Evolutionary conservation across 2,888 invertebrate genomes (phyloP), one percentile per base, ranked within the genome.

Genomic region (Leptogaster cylindrica): DNA sequence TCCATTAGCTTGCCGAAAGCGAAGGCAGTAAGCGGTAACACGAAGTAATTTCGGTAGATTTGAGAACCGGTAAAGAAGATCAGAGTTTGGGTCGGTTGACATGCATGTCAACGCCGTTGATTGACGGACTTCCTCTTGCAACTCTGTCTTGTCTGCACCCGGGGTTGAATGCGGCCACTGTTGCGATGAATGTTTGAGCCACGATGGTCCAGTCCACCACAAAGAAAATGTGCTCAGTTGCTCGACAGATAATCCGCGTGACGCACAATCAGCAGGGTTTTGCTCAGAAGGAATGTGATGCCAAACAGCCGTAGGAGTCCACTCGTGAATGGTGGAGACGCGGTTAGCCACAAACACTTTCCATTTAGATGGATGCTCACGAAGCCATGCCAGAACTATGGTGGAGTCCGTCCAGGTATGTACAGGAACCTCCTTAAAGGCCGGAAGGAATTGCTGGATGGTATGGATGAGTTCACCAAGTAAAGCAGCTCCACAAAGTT

Each of bases 131-230:
- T n/a, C n/a, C n/a, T n/a, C n/a, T n/a, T n/a, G n/a, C n/a, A n/a
- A n/a, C n/a, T n/a, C n/a, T n/a, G n/a, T n/a, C n/a, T n/a, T n/a
- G n/a, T n/a, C n/a, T n/a, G n/a, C n/a, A n/a, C n/a, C n/a, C n/a
- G n/a, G n/a, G n/a, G n/a, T n/a, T n/a, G n/a, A n/a, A n/a, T n/a
- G n/a, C n/a, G 39, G 48, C 48, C 48, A 48, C n/a, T 18, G 16
- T 16, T 48, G 18, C 5, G 16, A 4, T 2, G 16, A 1, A 7
- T 36, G 8, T 48, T 23, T 10, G 4, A 69, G 31, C 36, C 50
- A 67, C 2, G 16, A 12, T 2, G 73, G 73, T 14, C 72, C 71
- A 10, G 67, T 66, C 71, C 73, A 72, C 73, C 72, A 73, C 4
- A 72, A 64, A 6, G 31, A 6, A 28, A 41, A 36, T 2, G 36